These are phyloP conservation scores for Eilema griseolum DNA, from an alignment of 2,888 invertebrate species.

Conservation along the genomic window DNA sequence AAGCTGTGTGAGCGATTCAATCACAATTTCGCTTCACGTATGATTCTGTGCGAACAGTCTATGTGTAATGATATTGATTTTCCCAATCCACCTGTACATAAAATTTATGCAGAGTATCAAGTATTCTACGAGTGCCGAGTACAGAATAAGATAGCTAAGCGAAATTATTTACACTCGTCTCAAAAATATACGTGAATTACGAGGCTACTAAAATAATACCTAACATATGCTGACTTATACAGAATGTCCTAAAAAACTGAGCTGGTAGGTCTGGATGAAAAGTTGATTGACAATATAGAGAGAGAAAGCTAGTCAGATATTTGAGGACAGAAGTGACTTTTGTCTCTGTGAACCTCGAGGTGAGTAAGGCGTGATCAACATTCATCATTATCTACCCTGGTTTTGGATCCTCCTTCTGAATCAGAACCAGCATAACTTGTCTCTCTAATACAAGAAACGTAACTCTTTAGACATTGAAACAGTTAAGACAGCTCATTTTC, in stretches of 20 bases:
- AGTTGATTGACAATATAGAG: neutral
- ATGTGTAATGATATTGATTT: constrained; percentile 42
- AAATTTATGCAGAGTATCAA: constrained; percentile 21
- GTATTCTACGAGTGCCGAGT: neutral
- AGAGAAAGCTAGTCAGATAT: neutral
- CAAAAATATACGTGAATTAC: neutral
- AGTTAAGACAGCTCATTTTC: neutral
- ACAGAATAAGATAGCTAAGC: no score
- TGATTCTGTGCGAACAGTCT: constrained; percentile 21
- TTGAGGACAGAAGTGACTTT: neutral
- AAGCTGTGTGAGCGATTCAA: constrained; percentile 22
- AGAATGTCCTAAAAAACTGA: no score
- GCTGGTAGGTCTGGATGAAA: neutral
- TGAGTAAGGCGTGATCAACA: no score
- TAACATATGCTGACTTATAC: no score
- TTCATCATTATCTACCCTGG: no score
- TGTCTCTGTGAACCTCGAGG: no score
- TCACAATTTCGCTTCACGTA: constrained; percentile 23
- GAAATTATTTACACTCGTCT: neutral
- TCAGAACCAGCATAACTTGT: neutral
- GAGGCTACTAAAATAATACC: no score
- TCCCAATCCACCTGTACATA: constrained; percentile 33
- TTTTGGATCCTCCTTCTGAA: no score
- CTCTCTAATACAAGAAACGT: neutral
- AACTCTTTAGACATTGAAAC: neutral